Evolutionary conservation across 64 coral and sea anemone genomes (phyloP).

Genomic region (Montipora sp.): DNA sequence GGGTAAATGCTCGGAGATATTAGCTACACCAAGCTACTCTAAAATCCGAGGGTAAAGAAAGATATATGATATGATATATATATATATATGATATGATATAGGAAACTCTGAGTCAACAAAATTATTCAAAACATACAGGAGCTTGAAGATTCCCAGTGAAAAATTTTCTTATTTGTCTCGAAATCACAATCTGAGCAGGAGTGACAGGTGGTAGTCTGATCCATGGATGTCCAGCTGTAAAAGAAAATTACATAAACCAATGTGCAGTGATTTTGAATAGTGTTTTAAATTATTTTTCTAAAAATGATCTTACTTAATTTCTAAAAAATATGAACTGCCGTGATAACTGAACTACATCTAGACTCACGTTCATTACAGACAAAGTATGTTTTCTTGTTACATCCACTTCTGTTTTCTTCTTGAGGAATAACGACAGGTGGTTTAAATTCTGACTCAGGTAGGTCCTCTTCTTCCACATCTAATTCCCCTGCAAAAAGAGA

Average conservation of each 20-base stretch:
- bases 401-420: conserved; percentile 89
- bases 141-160: conserved; percentile 95
- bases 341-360: not conserved
- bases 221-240: conserved; percentile 85
- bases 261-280: not conserved
- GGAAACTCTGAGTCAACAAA: not conserved
- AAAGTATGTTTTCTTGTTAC: conserved; percentile 99
- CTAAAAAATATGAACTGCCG: no score
- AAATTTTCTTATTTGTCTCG: conserved; percentile 94
- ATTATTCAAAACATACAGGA: conserved; percentile 65
- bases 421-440: conserved; percentile 77
- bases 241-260: not conserved
- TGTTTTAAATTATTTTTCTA: no score
- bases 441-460: conserved; percentile 91
- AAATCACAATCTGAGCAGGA: conserved; percentile 86
- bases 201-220: conserved; percentile 81
- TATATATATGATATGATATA: no score
- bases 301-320: no score
- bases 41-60: no score
- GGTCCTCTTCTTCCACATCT: conserved; percentile 95
- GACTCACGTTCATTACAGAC: conserved; percentile 86
- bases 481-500: conserved; percentile 65
- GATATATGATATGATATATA: no score
- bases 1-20: no score
- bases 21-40: no score